Evolutionary conservation across 2,113 vertebrate species (phyloP).

Genomic region (Ranitomeya imitator): DNA sequence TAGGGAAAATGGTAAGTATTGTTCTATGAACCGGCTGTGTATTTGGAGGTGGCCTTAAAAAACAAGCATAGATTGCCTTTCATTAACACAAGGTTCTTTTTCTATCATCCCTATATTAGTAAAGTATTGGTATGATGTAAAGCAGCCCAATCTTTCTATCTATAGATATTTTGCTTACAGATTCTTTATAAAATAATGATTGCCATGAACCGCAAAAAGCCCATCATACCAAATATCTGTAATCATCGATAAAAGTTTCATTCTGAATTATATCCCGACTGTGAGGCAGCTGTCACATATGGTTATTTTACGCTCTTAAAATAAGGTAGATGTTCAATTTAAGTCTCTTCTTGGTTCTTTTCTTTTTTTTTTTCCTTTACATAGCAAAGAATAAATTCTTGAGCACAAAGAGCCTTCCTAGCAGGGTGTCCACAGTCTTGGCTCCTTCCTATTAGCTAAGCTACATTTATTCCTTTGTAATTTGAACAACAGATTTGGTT

Average conservation of each 20-base stretch:
- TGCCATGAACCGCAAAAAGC: background rate
- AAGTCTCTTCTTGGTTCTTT: background rate
- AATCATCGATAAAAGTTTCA: background rate
- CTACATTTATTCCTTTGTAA: conserved; percentile 45
- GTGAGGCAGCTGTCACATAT: background rate
- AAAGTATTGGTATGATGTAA: background rate
- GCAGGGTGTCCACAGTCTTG: conserved; percentile 46
- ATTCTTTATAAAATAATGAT: background rate
- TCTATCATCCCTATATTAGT: background rate
- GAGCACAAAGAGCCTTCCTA: conserved; percentile 40
- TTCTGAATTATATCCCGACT: background rate
- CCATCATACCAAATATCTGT: background rate
- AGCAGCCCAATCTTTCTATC: background rate
- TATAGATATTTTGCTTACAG: background rate
- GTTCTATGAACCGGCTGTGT: background rate
- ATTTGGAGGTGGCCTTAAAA: no score
- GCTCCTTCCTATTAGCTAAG: conserved; percentile 51
- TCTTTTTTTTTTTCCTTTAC: background rate
- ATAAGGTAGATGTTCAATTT: conserved; percentile 1
- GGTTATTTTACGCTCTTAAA: conserved; percentile 18
- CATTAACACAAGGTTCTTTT: background rate
- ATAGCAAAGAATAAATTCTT: conserved; percentile 49
- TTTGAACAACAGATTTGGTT: conserved; percentile 46
- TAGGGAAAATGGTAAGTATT: background rate
- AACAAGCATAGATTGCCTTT: background rate